phyloP scores from a whole-genome alignment of 1,140 invertebrate genomes.

The Oryzaephilus surinamensis region DNA sequence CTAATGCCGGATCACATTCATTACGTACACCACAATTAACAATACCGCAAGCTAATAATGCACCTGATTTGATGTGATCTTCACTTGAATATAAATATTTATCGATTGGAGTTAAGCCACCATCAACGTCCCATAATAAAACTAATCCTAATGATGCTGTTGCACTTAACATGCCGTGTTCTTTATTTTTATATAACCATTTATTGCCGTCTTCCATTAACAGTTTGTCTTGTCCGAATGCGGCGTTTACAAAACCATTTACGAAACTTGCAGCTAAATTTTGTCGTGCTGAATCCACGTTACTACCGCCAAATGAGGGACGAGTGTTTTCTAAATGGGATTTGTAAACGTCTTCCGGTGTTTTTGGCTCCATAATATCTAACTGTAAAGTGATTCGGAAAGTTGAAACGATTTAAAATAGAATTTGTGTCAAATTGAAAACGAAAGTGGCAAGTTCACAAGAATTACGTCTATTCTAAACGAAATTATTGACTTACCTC shows the following conservation, averaged over 20 bases:
- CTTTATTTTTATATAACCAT: constrained; percentile 99
- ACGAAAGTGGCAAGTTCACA: too few relatives aligned
- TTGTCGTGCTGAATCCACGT: constrained; percentile 90
- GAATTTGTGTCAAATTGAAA: too few relatives aligned
- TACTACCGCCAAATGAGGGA: constrained; percentile 69
- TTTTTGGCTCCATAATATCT: constrained; percentile 99
- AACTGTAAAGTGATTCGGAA: constrained; percentile 49
- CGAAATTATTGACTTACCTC: too few relatives aligned
- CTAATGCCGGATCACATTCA: constrained; percentile 97
- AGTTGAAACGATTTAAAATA: too few relatives aligned
- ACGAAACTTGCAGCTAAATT: constrained; percentile 98
- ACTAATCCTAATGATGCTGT: constrained; percentile 92
- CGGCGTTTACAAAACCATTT: constrained; percentile 98
- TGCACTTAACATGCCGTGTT: constrained; percentile 97
- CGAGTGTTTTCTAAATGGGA: constrained; percentile 90
- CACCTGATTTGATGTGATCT: constrained; percentile 92
- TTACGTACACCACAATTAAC: constrained; percentile 97
- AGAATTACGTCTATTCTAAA: not conserved
- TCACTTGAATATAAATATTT: constrained; percentile 97
- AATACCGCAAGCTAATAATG: constrained; percentile 92
- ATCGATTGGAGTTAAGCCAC: constrained; percentile 95
- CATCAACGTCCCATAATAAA: constrained; percentile 97
- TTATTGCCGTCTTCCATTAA: constrained; percentile 95
- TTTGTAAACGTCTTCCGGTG: constrained; percentile 99
- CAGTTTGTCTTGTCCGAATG: constrained; percentile 95